Evolutionary conservation across 2,113 vertebrate species (phyloP).

Genomic region (Microtus pennsylvanicus): DNA sequence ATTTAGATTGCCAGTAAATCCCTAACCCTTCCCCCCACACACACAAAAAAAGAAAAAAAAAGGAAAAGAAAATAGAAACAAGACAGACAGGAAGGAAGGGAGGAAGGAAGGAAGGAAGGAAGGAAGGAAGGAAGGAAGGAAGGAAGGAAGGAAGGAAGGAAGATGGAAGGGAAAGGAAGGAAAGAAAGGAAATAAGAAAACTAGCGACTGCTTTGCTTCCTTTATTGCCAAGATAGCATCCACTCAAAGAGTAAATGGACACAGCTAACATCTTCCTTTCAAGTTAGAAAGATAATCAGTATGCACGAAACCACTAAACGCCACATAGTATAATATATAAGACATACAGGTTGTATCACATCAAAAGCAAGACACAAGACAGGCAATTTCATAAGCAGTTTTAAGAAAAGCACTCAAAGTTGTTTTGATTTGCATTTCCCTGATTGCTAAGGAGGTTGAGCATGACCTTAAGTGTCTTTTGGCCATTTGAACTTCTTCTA

Average conservation of each 20-base stretch:
- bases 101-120: fast-evolving
- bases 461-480: no score
- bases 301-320: not conserved
- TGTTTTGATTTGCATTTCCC: no score
- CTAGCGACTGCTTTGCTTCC: not conserved
- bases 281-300: not conserved
- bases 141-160: no score
- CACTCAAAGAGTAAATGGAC: not conserved
- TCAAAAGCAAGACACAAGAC: not conserved
- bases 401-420: not conserved
- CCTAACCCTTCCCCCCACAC: not conserved
- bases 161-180: no score
- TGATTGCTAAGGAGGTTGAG: no score
- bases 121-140: not conserved
- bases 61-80: not conserved
- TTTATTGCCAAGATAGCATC: not conserved
- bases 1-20: not conserved
- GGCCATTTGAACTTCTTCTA: no score
- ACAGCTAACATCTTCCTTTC: no score
- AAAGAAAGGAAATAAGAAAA: not conserved
- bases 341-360: not conserved
- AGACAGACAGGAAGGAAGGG: not conserved
- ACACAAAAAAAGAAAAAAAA: not conserved
- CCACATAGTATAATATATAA: not conserved
- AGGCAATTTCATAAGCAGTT: not conserved